phyloP scores from a whole-genome alignment of 2,113 vertebrate genomes.

The Oostethus manadensis region DNA sequence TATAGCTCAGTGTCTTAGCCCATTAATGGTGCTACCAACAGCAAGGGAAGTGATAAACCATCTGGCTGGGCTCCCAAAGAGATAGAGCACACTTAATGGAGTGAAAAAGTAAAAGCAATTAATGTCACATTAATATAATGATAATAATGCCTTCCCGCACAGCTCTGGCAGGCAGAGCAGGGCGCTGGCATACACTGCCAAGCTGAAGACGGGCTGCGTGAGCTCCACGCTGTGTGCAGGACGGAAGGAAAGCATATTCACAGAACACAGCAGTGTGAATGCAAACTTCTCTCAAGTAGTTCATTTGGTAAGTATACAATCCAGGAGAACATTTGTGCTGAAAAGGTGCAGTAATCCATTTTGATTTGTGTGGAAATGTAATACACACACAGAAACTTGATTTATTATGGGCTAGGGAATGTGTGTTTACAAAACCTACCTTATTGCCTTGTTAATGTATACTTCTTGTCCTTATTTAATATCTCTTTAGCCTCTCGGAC shows the following conservation, averaged over 20 bases:
- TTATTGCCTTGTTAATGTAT: too few relatives aligned
- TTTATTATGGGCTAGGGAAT: too few relatives aligned
- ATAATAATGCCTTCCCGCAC: conserved; percentile 77
- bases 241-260: conserved; percentile 14
- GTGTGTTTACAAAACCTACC: too few relatives aligned
- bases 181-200: conserved; percentile 37
- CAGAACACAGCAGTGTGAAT: conserved; percentile 16
- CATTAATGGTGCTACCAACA: conserved; percentile 77
- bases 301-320: background rate
- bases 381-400: too few relatives aligned
- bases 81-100: conserved; percentile 81
- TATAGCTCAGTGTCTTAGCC: conserved; percentile 79
- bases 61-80: conserved; percentile 77
- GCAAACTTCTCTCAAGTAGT: conserved; percentile 19
- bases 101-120: conserved; percentile 85
- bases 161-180: conserved; percentile 56
- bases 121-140: conserved; percentile 85
- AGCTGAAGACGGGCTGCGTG: conserved; percentile 30
- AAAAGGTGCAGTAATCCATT: too few relatives aligned
- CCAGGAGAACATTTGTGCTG: background rate
- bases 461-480: too few relatives aligned
- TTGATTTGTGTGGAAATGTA: too few relatives aligned
- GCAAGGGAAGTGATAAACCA: conserved; percentile 78
- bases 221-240: conserved; percentile 22
- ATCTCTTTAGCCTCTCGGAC: too few relatives aligned